These are phyloP conservation scores for Linyphia triangularis DNA, from an alignment of 2,888 invertebrate species.

Conservation along the genomic window DNA sequence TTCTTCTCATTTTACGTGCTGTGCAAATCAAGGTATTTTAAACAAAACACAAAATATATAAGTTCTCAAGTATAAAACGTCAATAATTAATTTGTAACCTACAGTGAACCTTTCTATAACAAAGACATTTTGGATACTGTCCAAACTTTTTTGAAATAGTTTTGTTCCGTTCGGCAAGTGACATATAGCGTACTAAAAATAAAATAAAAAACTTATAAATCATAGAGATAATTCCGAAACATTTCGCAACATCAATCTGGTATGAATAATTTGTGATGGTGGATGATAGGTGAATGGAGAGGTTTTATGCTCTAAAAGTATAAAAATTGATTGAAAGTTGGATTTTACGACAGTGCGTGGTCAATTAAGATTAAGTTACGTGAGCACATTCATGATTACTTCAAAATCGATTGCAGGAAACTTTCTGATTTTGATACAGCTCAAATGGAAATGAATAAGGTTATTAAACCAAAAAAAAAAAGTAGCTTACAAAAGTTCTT, in stretches of 20 bases:
- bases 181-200: not conserved
- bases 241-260: not conserved
- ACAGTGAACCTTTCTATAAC: not conserved
- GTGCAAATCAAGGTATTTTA: not conserved
- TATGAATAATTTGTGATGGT: slow-evolving; percentile 35
- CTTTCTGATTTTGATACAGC: not conserved
- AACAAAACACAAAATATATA: not conserved
- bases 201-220: slow-evolving; percentile 14
- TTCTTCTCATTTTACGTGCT: no score
- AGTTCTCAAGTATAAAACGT: not conserved
- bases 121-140: slow-evolving; percentile 10
- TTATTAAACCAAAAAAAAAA: no score
- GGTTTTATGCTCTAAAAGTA: not conserved
- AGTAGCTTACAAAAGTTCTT: no score
- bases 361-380: slow-evolving; percentile 29
- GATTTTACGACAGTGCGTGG: slow-evolving; percentile 20
- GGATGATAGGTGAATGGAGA: slow-evolving; percentile 16
- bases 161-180: slow-evolving; percentile 9
- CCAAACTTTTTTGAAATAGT: slow-evolving; percentile 1
- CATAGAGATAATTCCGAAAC: slow-evolving; percentile 36
- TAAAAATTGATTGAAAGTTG: slow-evolving; percentile 34
- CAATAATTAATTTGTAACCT: not conserved
- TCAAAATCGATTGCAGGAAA: not conserved
- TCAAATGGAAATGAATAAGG: no score
- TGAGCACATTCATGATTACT: slow-evolving; percentile 6